Percentiles rank a stretch among this genome's conserved stretches.
Evolutionary conservation across 2,113 vertebrate genomes (phyloP).

Genomic region (Sinocyclocheilus anophthalmus): DNA sequence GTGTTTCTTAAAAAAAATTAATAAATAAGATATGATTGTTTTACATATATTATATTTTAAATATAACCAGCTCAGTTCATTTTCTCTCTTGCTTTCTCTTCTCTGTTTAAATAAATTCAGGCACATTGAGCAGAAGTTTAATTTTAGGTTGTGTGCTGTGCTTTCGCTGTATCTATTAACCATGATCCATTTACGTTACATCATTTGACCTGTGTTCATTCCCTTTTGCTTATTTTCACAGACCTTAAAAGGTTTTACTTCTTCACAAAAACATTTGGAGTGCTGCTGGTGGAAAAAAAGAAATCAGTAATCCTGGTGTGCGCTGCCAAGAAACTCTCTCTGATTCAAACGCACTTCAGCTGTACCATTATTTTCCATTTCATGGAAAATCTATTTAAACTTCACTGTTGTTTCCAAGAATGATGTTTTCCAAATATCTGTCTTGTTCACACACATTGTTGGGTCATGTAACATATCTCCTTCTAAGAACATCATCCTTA

Average conservation of each 20-base stretch:
- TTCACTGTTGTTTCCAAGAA: constrained; percentile 26
- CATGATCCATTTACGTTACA: constrained; percentile 36
- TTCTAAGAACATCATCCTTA: constrained; percentile 40
- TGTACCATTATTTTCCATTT: constrained; percentile 60
- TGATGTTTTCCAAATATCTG: constrained; percentile 6
- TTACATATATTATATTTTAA: background rate
- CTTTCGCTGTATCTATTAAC: constrained; percentile 16
- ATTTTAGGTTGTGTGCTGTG: constrained; percentile 46
- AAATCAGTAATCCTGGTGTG: constrained; percentile 59
- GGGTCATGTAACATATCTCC: background rate
- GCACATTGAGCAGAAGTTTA: constrained; percentile 6
- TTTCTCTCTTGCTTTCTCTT: background rate
- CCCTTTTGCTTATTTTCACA: constrained; percentile 55
- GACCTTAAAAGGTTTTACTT: constrained; percentile 69
- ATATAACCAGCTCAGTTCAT: background rate
- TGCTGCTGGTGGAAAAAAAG: constrained; percentile 60
- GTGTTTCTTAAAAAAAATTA: background rate
- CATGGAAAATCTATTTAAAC: constrained; percentile 46
- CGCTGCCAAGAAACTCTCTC: constrained; percentile 65
- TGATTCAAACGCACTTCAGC: constrained; percentile 57
- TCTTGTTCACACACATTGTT: constrained; percentile 3
- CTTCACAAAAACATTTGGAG: constrained; percentile 63
- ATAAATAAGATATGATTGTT: background rate
- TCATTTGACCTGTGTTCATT: constrained; percentile 46
- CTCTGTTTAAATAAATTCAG: background rate